phyloP scores from a whole-genome alignment of 2,113 vertebrate species.

The Podocnemis expansa region DNA sequence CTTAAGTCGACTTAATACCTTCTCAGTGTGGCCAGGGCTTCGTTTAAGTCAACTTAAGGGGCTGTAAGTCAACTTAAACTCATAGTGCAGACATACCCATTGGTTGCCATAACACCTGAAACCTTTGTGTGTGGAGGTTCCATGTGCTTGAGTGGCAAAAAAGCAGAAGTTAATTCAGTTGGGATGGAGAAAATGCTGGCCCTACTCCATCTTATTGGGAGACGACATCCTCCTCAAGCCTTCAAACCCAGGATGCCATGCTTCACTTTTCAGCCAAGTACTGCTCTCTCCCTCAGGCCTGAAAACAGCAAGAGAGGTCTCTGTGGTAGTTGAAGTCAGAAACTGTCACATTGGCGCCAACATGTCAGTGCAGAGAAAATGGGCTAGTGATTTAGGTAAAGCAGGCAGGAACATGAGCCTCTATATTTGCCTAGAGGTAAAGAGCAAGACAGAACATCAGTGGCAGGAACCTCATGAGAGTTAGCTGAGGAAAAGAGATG shows the following conservation, averaged over 20 bases:
- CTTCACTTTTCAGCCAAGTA: background rate
- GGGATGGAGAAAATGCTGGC: background rate
- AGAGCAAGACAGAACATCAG: background rate
- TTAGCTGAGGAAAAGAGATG: background rate
- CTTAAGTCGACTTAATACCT: no score
- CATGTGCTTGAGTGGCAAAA: background rate
- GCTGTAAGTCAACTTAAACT: no score
- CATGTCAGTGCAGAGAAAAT: background rate
- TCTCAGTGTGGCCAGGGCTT: no score
- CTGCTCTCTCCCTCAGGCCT: background rate
- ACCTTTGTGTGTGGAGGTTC: background rate
- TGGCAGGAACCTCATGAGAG: background rate
- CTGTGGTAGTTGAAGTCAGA: background rate
- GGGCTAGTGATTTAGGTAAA: background rate
- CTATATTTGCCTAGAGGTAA: background rate
- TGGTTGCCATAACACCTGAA: background rate
- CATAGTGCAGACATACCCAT: no score
- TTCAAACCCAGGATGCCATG: background rate
- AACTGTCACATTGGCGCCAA: background rate
- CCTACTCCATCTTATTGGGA: background rate
- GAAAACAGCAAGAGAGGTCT: background rate
- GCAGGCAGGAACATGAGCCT: background rate
- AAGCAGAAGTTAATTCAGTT: background rate
- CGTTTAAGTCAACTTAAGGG: no score
- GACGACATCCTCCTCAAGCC: background rate